Evolutionary conservation across 2,113 vertebrate genomes (phyloP), one percentile per base, ranked within the genome.

Genomic region (Coreoperca whiteheadi): DNA sequence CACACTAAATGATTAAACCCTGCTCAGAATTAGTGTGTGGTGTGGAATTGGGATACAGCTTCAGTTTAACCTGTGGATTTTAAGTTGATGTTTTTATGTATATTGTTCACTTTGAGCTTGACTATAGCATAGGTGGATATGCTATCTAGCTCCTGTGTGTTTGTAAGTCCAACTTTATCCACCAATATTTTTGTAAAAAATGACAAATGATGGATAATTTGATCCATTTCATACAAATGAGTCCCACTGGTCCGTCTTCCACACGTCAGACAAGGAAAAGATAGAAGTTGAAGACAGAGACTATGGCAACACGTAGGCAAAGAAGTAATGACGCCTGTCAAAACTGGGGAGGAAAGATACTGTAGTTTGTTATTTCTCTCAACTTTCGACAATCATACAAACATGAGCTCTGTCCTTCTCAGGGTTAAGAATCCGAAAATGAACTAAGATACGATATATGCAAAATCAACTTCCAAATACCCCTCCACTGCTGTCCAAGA

Each of bases 381-480:
- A 39, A 30, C 4, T 57, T 63, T 39, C 6, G 6, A 83, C 51
- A n/a, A n/a, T 71, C 54, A 54, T 30, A 54, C 51, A 28, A 84
- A 61, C 51, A 61, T 15, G 56, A 80, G 61, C 23, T 46, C 63
- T 16, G 21, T 79, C 50, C 50, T 65, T 59, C n/a, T 75, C 18
- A 53, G 53, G 56, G 64, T 74, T 37, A 57, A 20, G 25, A 61
- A 43, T 21, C 70, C 74, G 23, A 82, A 80, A 82, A 74, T 60
- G 54, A 91, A 87, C 81, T 63, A 41, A 41, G 96, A 96, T 96
- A 97, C 97, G 97, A 98, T 97, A 97, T 97, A 98, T 98, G 97
- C 97, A 97, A 97, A 98, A 97, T 90, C 95, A 94, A 94, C 81
- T 89, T 91, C 74, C 18, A 39, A 75, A 79, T 57, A 82, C 30